Evolutionary conservation across 1,140 invertebrate species (phyloP).

Genomic region (Anoplophora glabripennis): DNA sequence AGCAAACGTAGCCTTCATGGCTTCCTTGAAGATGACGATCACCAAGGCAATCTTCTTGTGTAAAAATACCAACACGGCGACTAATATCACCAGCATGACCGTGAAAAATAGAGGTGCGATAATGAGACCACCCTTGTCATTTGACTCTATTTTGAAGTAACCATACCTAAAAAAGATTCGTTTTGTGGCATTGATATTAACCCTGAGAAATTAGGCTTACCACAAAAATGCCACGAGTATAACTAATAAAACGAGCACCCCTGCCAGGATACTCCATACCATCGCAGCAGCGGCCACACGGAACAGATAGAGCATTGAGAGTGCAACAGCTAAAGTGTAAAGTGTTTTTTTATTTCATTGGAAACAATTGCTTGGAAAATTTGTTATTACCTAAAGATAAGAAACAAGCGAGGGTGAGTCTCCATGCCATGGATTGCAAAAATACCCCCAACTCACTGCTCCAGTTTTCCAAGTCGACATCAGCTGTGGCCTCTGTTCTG

Average conservation of each 20-base stretch:
- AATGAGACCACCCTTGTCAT: neutral
- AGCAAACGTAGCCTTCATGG: conserved; percentile 69
- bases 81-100: conserved; percentile 59
- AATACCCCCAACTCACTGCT: no score
- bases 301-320: conserved; percentile 8
- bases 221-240: neutral
- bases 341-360: no score
- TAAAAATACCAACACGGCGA: conserved; percentile 55
- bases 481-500: no score
- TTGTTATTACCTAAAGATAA: conserved; percentile 9
- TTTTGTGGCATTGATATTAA: neutral
- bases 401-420: conserved; percentile 8
- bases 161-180: neutral
- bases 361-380: no score
- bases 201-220: neutral
- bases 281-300: conserved; percentile 8
- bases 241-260: conserved; percentile 2
- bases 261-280: conserved; percentile 8
- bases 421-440: neutral
- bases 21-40: conserved; percentile 69
- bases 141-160: conserved; percentile 1
- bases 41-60: conserved; percentile 62
- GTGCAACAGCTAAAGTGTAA: conserved; percentile 1
- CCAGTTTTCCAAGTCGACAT: no score
- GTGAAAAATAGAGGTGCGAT: conserved; percentile 46